Evolutionary conservation across 2,113 vertebrate species (phyloP), one percentile per base, ranked within the genome.

Genomic region (Meriones unguiculatus): DNA sequence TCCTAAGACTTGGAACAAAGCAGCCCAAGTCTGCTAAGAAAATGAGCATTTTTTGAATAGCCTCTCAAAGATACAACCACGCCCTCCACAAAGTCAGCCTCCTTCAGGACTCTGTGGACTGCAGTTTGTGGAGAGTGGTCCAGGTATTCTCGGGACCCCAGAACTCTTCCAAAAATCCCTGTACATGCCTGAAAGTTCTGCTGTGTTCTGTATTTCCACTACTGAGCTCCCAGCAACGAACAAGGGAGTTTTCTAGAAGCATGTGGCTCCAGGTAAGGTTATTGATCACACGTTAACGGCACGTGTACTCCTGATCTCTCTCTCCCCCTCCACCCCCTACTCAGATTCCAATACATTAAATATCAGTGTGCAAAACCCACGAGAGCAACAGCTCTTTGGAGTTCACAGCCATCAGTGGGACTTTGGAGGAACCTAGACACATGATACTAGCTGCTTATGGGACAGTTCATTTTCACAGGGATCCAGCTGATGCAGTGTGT

Each of bases 181-280:
- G 22, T 15, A 3, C 75, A 28, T 94, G 86, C 17, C 17, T 13
- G 54, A n/a, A 41, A 67, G 91, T 69, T 32, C 76, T 50, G 2
- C 77, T 13, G 30, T 77, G 32, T 54, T 64, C 72, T 50, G 30
- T 50, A 35, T 22, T 90, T 96, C 35, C 25, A 11, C 7, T 67
- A n/a, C 54, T 12, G 50, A 54, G 65, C 32, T 89, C 24, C 86
- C 6, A 65, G 7, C 8, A 64, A n/a, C 30, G 7, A 78, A 28
- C 35, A 85, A 30, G 84, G 59, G 15, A 46, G 7, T 97, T 95
- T 84, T 78, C 89, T 89, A 89, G 89, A 96, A 87, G 52, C 28
- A 80, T 17, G 7, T 24, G 67, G 76, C 10, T 50, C 50, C 91
- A 24, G 59, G 72, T 85, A 94, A 72, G 7, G 50, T 81, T 62